Percentiles rank a stretch among this genome's conserved stretches.
Evolutionary conservation across 2,113 vertebrate genomes (phyloP).

Genomic region (Lophura nycthemera): DNA sequence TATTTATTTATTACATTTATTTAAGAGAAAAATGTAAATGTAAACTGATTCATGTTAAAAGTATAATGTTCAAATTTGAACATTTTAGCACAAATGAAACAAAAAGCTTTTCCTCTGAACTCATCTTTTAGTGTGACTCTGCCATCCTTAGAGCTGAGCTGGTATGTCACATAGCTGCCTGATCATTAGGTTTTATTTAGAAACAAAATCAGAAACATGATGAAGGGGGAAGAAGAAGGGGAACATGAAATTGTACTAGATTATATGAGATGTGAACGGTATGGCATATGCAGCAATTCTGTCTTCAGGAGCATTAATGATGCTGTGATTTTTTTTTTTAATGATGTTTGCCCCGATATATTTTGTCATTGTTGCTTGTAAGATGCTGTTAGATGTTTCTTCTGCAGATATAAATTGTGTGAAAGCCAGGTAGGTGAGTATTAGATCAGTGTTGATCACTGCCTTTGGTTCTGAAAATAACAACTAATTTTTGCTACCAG

Average conservation of each 20-base stretch:
- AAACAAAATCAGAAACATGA: neutral
- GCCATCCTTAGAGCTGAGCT: neutral
- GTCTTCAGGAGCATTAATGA: neutral
- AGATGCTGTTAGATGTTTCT: neutral
- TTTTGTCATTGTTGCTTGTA: neutral
- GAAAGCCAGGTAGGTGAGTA: neutral
- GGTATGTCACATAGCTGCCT: neutral
- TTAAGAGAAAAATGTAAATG: neutral
- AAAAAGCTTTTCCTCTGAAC: neutral
- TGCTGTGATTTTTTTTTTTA: neutral
- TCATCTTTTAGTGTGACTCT: neutral
- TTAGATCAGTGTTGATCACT: neutral
- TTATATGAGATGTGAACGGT: neutral
- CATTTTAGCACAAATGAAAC: neutral
- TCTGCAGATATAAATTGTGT: neutral
- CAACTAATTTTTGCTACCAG: neutral
- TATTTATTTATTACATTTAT: neutral
- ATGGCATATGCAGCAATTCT: neutral
- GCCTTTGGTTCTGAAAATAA: conserved; percentile 12
- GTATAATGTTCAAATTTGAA: neutral
- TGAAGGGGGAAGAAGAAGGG: neutral
- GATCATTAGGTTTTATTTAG: neutral
- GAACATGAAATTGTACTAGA: neutral
- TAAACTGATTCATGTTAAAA: neutral
- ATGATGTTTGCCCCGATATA: neutral